Evolutionary conservation across 2,797 vertebrate species (phyloP), one percentile per base, ranked within the genome.

Genomic region (Cetoscarus ocellatus): DNA sequence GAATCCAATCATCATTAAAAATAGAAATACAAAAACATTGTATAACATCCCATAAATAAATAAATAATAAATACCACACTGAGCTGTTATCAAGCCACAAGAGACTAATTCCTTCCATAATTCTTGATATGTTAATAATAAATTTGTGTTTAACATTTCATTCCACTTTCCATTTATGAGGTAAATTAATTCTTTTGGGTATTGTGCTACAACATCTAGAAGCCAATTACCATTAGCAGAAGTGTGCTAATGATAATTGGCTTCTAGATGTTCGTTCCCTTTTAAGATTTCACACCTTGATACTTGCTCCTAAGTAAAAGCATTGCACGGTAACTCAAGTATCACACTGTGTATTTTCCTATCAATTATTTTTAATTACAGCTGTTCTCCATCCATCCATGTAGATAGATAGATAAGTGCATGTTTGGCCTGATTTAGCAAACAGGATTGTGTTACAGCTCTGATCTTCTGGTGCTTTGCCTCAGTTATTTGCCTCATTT

Each of bases 191-290:
- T 54, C 39, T 44, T 50, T 36, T 58, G 27, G 39, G 51, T 50
- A 7, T 10, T n/a, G 17, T 1, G 14, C 48, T 39, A 15, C 44
- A 39, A 49, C 58, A 48, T 72, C 35, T 55, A 36, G 10, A 49
- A 61, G 45, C 61, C 64, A 57, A 81, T 77, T 77, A 82, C 65
- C 50, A 56, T 48, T 38, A 73, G 50, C 58, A 45, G 34, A 61
- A 60, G 34, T 43, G 27, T 36, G 34, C 14, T 70, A 51, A 70
- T 48, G 27, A 27, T 27, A 27, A 27, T 27, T 27, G 27, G 27
- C 27, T 27, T 27, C 27, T 27, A 27, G 27, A 27, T 27, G 12
- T 48, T 18, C 54, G 35, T 61, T 72, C 48, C 43, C 70, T 45
- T 55, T 60, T 39, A 60, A 51, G 38, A 62, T 69, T 61, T 40